Evolutionary conservation across 2,888 invertebrate species (phyloP).

Genomic region (Empis stercorea): DNA sequence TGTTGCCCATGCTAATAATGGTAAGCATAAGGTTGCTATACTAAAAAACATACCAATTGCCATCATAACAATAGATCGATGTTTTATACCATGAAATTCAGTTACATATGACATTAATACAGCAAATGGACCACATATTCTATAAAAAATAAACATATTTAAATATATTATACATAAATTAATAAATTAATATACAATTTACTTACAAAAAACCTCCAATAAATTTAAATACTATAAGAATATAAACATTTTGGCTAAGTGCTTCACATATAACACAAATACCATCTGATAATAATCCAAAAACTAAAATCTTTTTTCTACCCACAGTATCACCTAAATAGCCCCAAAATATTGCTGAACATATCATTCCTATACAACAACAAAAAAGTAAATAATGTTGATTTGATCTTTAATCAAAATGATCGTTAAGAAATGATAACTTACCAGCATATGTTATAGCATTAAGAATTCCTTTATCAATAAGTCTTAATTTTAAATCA

Average conservation of each 20-base stretch:
- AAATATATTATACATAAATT: no score
- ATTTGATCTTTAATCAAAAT: no score
- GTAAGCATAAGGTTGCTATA: slow-evolving; percentile 48
- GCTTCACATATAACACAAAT: slow-evolving; percentile 50
- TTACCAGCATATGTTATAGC: slow-evolving; percentile 60
- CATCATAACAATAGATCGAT: slow-evolving; percentile 51
- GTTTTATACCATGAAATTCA: slow-evolving; percentile 54
- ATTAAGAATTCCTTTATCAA: slow-evolving; percentile 58
- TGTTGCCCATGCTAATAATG: slow-evolving; percentile 57
- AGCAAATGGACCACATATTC: slow-evolving; percentile 59
- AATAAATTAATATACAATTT: not conserved
- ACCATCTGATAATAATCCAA: slow-evolving; percentile 50
- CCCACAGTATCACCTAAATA: slow-evolving; percentile 63
- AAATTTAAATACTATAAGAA: slow-evolving; percentile 58
- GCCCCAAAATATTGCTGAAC: slow-evolving; percentile 64
- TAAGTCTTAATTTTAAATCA: slow-evolving; percentile 50
- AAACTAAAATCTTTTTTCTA: slow-evolving; percentile 50
- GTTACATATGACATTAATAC: slow-evolving; percentile 58
- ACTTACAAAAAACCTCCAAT: slow-evolving; percentile 63
- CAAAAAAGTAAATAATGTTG: no score
- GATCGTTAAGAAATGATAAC: not conserved
- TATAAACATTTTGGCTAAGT: slow-evolving; percentile 50
- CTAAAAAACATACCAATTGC: slow-evolving; percentile 54
- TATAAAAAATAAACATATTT: slow-evolving; percentile 18
- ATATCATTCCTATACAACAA: slow-evolving; percentile 52